phyloP scores from a whole-genome alignment of 92 coral and sea anemone genomes.

The Bergia puertoricense region DNA sequence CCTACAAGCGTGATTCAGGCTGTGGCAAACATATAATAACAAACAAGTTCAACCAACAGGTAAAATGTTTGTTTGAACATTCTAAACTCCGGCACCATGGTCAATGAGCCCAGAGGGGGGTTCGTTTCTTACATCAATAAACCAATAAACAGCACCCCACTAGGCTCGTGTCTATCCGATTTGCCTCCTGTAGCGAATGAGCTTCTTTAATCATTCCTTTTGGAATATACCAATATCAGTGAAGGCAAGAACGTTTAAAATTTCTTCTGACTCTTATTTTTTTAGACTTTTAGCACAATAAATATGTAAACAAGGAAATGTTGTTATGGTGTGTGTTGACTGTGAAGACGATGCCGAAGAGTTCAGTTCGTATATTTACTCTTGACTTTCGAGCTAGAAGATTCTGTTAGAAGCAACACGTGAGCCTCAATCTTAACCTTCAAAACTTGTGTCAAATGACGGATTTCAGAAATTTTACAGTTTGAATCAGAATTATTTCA shows the following conservation, averaged over 20 bases:
- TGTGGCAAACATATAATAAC: background rate
- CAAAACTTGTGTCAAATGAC: background rate
- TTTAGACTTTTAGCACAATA: background rate
- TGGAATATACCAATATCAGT: background rate
- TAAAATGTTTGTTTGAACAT: background rate
- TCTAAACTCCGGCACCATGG: background rate
- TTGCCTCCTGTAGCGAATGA: constrained; percentile 16
- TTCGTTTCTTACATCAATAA: background rate
- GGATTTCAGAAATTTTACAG: background rate
- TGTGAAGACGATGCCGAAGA: background rate
- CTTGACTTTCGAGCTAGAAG: too few relatives aligned
- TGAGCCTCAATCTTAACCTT: background rate
- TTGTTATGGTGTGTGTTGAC: background rate
- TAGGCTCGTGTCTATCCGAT: background rate
- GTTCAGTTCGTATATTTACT: too few relatives aligned
- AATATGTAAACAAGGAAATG: background rate
- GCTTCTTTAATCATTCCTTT: background rate
- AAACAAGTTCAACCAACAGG: too few relatives aligned
- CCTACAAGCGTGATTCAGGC: background rate
- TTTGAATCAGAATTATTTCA: too few relatives aligned
- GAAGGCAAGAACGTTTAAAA: background rate
- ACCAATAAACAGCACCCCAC: constrained; percentile 19
- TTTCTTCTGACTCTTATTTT: background rate
- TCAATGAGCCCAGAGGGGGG: constrained; percentile 32
- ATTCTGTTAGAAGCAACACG: too few relatives aligned